Evolutionary conservation across 1,140 invertebrate species (phyloP).

Genomic region (Hypsibius dujardini): DNA sequence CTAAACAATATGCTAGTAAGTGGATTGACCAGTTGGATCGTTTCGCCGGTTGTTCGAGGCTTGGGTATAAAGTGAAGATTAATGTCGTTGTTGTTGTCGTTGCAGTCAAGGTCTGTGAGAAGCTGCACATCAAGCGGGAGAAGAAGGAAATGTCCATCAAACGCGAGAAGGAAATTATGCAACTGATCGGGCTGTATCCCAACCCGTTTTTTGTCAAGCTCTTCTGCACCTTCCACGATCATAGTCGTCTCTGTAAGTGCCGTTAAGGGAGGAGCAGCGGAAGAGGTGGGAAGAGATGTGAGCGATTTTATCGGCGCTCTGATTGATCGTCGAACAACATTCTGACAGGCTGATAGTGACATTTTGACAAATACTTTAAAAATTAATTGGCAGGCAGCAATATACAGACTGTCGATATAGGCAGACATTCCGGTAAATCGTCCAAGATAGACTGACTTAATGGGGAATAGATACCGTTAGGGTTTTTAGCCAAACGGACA

Average conservation of each 20-base stretch:
- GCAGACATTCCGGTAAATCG: too few relatives aligned
- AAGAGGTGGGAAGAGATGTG: not conserved
- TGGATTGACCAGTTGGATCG: constrained; percentile 24
- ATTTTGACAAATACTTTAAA: too few relatives aligned
- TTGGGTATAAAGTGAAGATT: too few relatives aligned
- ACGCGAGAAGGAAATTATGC: constrained; percentile 73
- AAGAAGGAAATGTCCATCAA: constrained; percentile 80
- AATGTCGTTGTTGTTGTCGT: not conserved
- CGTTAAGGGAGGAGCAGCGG: not conserved
- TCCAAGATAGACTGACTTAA: too few relatives aligned
- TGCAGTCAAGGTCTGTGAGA: constrained; percentile 86
- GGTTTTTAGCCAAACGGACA: too few relatives aligned
- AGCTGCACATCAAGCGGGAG: constrained; percentile 71
- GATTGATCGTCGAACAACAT: not conserved
- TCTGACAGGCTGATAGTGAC: too few relatives aligned
- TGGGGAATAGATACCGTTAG: too few relatives aligned
- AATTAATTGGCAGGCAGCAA: too few relatives aligned
- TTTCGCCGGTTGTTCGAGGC: too few relatives aligned
- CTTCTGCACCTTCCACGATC: constrained; percentile 90
- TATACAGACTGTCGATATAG: too few relatives aligned
- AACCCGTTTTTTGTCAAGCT: constrained; percentile 71
- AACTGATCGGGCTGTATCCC: constrained; percentile 46
- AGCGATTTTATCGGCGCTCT: constrained; percentile 22
- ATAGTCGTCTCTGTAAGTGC: constrained; percentile 53
- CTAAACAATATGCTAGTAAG: constrained; percentile 81